Evolutionary conservation across 2,113 vertebrate species (phyloP).

Genomic region (Anser cygnoides): DNA sequence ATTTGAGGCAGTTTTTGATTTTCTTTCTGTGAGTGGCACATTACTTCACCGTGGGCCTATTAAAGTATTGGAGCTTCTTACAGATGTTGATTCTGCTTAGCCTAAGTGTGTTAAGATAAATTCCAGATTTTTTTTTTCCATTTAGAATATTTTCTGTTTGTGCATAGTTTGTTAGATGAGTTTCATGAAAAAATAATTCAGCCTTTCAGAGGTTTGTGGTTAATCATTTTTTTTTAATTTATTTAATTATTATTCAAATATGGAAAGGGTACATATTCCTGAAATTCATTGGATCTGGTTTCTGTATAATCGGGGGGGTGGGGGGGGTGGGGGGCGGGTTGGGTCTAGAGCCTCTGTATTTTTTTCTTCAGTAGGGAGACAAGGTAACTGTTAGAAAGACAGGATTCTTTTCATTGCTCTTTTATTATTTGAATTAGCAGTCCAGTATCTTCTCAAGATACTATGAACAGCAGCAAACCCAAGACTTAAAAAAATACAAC

Average conservation of each 20-base stretch:
- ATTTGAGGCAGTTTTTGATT: not conserved
- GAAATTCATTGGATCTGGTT: not conserved
- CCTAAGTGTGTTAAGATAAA: not conserved
- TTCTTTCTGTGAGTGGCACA: not conserved
- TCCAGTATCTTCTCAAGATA: not conserved
- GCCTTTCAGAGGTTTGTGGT: not conserved
- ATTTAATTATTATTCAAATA: slow-evolving; percentile 15
- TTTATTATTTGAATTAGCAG: not conserved
- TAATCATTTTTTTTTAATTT: not conserved
- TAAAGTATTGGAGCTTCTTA: not conserved
- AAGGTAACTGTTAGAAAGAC: slow-evolving; percentile 11
- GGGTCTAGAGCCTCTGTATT: not conserved
- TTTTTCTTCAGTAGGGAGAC: not conserved
- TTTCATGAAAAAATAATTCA: slow-evolving; percentile 20
- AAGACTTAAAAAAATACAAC: not conserved
- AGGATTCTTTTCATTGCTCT: not conserved
- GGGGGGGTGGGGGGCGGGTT: not conserved
- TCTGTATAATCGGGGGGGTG: not conserved
- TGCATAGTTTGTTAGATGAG: not conserved
- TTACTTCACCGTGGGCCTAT: not conserved
- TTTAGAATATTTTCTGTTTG: not conserved
- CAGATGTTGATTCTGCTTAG: not conserved
- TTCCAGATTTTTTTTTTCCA: not conserved
- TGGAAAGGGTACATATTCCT: not conserved
- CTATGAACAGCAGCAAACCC: not conserved